Evolutionary conservation across 2,888 invertebrate genomes (phyloP).

Genomic region (Aleiodes testaceus): DNA sequence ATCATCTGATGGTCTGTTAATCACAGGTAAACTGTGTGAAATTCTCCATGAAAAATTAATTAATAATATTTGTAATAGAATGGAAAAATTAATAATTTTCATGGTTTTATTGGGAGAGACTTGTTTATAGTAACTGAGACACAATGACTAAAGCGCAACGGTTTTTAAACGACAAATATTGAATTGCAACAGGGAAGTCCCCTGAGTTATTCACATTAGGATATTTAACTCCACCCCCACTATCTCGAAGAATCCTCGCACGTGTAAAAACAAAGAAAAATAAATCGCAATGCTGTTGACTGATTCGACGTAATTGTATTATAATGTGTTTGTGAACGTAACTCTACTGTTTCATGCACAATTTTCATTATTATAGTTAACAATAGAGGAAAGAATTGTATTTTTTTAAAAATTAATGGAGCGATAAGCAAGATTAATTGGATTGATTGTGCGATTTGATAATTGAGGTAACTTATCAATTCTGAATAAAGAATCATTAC

Average conservation of each 20-base stretch:
- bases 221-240: slow-evolving; percentile 52
- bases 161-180: slow-evolving; percentile 62
- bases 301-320: slow-evolving; percentile 12
- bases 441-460: slow-evolving; percentile 1
- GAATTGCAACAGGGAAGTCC: slow-evolving; percentile 59
- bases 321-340: slow-evolving; percentile 20
- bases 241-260: slow-evolving; percentile 39
- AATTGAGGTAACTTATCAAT: too few species aligned
- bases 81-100: neutral
- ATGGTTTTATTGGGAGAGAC: slow-evolving; percentile 35
- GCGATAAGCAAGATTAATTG: neutral
- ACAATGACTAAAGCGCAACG: slow-evolving; percentile 47
- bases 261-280: slow-evolving; percentile 4
- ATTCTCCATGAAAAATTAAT: neutral
- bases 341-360: neutral
- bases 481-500: too few species aligned
- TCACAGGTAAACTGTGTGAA: neutral
- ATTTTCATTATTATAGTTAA: neutral
- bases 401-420: slow-evolving; percentile 4
- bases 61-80: neutral
- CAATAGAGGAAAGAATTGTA: neutral
- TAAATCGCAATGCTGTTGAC: neutral
- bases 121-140: slow-evolving; percentile 54
- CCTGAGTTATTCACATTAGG: slow-evolving; percentile 53
- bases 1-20: neutral